These are phyloP conservation scores for Lagorchestes hirsutus DNA, from an alignment of 2,797 vertebrate species.

Conservation along the genomic window DNA sequence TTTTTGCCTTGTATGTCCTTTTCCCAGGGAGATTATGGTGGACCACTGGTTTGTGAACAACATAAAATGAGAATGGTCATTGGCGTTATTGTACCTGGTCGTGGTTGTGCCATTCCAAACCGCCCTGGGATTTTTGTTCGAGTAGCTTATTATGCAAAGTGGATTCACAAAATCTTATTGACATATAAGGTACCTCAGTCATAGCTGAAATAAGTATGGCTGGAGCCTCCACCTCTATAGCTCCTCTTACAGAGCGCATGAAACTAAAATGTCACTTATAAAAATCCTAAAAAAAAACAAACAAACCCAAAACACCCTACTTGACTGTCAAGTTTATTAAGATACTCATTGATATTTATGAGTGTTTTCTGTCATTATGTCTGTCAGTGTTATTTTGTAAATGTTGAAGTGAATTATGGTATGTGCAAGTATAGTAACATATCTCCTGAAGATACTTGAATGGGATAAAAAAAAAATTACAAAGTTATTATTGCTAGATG, in stretches of 20 bases:
- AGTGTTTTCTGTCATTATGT: constrained; percentile 81
- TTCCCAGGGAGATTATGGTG: constrained; percentile 95
- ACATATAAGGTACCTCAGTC: constrained; percentile 83
- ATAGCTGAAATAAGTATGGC: constrained; percentile 59
- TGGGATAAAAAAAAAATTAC: constrained; percentile 83
- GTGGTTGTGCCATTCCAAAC: constrained; percentile 94
- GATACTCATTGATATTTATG: constrained; percentile 86
- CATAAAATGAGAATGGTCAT: constrained; percentile 93
- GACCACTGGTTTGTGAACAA: constrained; percentile 96
- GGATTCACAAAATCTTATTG: constrained; percentile 96
- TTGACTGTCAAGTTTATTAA: constrained; percentile 85
- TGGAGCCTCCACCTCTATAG: constrained; percentile 62
- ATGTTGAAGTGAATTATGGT: constrained; percentile 85
- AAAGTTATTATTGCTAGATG: constrained; percentile 78
- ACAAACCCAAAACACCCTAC: constrained; percentile 62
- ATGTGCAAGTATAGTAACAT: constrained; percentile 87
- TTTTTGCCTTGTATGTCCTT: constrained; percentile 46
- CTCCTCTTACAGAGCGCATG: constrained; percentile 69
- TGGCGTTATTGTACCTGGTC: constrained; percentile 96
- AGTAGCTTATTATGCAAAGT: constrained; percentile 96
- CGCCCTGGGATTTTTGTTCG: constrained; percentile 96
- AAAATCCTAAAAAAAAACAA: constrained; percentile 71
- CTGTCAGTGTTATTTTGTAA: constrained; percentile 84
- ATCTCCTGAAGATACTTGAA: constrained; percentile 99
- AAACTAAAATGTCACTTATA: constrained; percentile 79